A percentile compares a stretch with the other conserved stretches of the same genome.
Evolutionary conservation across 2,888 invertebrate species (phyloP).

Genomic region (Macrosiphum euphorbiae): DNA sequence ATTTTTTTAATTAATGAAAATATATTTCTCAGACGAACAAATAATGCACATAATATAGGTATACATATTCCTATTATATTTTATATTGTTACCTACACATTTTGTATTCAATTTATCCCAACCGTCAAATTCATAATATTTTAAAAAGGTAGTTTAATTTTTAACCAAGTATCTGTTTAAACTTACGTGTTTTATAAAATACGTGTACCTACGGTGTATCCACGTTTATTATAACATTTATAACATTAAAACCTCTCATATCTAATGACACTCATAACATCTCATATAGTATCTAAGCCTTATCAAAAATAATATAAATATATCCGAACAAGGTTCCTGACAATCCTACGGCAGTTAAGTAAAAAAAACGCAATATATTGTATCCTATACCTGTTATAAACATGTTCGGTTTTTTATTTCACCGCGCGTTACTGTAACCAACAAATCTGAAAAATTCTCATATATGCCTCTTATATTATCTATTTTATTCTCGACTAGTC

Average conservation of each 20-base stretch:
- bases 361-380: neutral
- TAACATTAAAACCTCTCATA: neutral
- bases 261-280: neutral
- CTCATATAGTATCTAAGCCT: neutral
- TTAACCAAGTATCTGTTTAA: neutral
- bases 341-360: neutral
- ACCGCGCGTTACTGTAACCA: neutral
- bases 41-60: neutral
- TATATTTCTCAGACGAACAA: neutral
- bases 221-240: neutral
- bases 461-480: neutral
- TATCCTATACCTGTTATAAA: neutral
- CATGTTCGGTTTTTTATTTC: neutral
- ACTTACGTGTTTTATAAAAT: neutral
- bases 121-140: neutral
- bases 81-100: neutral
- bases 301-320: neutral
- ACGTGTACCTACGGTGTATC: neutral
- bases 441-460: slow-evolving; percentile 21
- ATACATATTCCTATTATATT: neutral
- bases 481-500: neutral
- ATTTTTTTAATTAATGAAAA: slow-evolving; percentile 16
- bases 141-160: neutral
- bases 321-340: neutral
- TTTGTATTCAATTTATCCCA: neutral